Percentiles rank a stretch among this genome's conserved stretches.
Evolutionary conservation across 2,113 vertebrate genomes (phyloP).

Genomic region (Cricetomys ansorgei): DNA sequence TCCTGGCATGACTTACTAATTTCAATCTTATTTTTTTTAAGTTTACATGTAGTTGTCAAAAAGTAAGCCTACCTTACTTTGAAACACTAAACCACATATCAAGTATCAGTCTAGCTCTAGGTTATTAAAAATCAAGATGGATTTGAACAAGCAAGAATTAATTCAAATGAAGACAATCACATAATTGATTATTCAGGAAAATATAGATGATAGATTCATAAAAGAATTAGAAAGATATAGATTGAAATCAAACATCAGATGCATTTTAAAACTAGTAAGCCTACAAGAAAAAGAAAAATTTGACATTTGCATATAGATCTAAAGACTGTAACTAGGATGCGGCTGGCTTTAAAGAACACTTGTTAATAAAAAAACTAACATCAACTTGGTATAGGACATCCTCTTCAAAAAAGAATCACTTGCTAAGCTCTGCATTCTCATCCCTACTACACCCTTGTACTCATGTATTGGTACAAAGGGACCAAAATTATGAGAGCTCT

Average conservation of each 20-base stretch:
- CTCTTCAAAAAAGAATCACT: neutral
- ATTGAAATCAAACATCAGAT: neutral
- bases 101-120: neutral
- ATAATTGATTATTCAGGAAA: neutral
- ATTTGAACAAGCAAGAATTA: neutral
- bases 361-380: neutral
- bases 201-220: neutral
- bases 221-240: neutral
- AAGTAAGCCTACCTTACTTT: neutral
- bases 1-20: neutral
- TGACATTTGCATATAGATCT: neutral
- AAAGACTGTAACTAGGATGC: neutral
- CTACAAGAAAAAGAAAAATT: neutral
- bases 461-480: neutral
- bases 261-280: neutral
- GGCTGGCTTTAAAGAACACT: neutral
- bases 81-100: neutral
- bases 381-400: neutral
- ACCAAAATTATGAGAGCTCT: neutral
- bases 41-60: neutral
- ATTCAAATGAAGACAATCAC: neutral
- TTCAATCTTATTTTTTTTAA: neutral
- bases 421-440: neutral
- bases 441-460: neutral
- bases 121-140: conserved; percentile 13